Base-by-base conservation (phyloP, 2,888 invertebrate species). In the Apamea epomidion region DNA sequence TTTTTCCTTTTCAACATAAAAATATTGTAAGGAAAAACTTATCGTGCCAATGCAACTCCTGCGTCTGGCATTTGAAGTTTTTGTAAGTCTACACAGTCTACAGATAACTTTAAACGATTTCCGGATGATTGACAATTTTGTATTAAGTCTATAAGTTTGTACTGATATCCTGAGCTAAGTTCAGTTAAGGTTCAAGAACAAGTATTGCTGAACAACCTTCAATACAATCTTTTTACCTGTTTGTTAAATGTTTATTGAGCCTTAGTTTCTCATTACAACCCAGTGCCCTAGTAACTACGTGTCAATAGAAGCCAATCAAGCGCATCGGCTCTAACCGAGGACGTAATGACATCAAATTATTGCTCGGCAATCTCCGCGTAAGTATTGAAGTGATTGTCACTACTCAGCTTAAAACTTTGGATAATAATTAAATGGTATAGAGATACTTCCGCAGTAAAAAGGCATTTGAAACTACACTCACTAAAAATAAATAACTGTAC, bases 261-360 rank as follows among this genome's bases (percentile, higher is more conserved):
- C 68, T 81, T 48, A 76, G 85, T 80, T 79, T 87, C 80, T 76
- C 82, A 78, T 83, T 82, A 79, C 84, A 87, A 85, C 83, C 89
- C 60, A 90, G 82, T 88, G 89, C 87, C 89, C 89, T 87, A 90
- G 87, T 91, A 88, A 88, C 87, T 87, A 87, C 86, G 87, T 92
- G 90, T 90, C 92, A 92, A 90, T 91, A 85, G 91, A 91, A 91
- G 86, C 88, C 90, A 91, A 90, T 90, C 87, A 92, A 89, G 90
- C 86, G 82, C 79, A 83, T 87, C 88, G 86, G 80, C 84, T 80
- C 78, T 85, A 87, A 86, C 85, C 68, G 84, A 87, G 82, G 81
- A 87, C 86, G 82, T 87, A 88, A 87, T 85, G 80, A 86, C 82
- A 87, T 87, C 83, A 90, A 89, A 89, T 84, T 74, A 71, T 85